These are phyloP conservation scores for Phainopepla nitens DNA, from an alignment of 2,113 vertebrate species.

Conservation along the genomic window DNA sequence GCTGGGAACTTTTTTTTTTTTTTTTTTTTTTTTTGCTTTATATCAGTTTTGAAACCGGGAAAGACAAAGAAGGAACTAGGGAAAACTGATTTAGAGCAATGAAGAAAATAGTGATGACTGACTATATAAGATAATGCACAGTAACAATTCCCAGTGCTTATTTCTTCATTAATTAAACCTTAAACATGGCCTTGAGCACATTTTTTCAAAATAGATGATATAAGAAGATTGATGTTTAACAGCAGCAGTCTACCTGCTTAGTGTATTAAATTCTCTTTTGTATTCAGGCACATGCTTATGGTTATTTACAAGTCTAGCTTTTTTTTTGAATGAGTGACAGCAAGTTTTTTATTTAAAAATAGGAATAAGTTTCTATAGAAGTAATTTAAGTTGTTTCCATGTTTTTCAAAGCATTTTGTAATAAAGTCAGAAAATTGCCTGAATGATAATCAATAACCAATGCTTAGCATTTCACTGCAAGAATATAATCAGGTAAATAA, in stretches of 20 bases:
- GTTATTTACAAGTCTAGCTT: not conserved
- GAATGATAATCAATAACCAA: not conserved
- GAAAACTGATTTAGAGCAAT: not conserved
- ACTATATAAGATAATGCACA: not conserved
- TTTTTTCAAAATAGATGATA: not conserved
- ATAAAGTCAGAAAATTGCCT: not conserved
- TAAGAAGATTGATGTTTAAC: not conserved
- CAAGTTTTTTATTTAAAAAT: not conserved
- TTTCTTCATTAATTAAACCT: not conserved
- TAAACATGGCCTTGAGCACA: not conserved
- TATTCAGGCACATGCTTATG: not conserved
- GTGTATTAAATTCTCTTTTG: not conserved
- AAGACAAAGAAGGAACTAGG: not conserved
- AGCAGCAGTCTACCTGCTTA: not conserved
- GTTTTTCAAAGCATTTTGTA: not conserved
- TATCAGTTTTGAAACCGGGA: not conserved
- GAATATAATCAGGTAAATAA: not conserved
- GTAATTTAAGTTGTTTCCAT: not conserved
- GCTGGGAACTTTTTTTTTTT: not conserved
- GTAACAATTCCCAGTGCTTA: not conserved
- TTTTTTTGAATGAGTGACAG: not conserved
- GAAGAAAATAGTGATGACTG: not conserved
- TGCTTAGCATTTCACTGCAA: not conserved
- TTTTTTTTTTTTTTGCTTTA: not conserved
- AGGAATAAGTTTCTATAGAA: not conserved